These are phyloP conservation scores for Rousettus madagascariensis DNA, from an alignment of 2,797 vertebrate species.

Conservation along the genomic window DNA sequence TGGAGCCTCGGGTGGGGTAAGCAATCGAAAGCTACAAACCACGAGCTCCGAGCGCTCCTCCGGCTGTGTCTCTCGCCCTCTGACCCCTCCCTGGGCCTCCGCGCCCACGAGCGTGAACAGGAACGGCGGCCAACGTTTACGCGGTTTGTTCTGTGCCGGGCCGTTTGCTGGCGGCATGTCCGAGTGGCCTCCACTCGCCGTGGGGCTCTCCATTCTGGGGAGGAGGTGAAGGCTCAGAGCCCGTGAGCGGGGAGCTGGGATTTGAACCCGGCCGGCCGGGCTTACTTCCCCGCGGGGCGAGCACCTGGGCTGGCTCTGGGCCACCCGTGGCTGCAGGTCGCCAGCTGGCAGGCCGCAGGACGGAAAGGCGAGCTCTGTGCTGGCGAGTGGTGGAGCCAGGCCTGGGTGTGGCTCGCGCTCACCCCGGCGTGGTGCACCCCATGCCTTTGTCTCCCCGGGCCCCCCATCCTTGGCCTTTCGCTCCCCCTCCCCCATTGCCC, in stretches of 20 bases:
- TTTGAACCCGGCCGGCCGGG: not conserved
- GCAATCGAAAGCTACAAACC: not conserved
- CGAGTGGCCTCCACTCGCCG: not conserved
- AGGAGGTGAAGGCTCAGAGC: not conserved
- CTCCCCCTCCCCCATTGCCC: slow-evolving; percentile 73
- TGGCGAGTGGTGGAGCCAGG: not conserved
- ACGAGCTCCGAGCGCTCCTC: not conserved
- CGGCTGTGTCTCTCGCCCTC: not conserved
- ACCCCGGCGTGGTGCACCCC: not conserved
- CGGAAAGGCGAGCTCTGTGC: rapidly evolving
- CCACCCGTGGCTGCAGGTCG: not conserved
- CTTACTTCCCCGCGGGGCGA: not conserved
- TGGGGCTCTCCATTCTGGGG: not conserved
- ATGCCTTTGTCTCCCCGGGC: not conserved
- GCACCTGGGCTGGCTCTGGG: not conserved
- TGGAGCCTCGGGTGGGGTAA: not conserved
- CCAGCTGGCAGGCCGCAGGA: rapidly evolving
- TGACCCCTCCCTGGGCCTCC: not conserved
- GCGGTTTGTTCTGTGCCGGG: rapidly evolving
- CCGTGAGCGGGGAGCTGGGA: not conserved
- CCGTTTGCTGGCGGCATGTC: rapidly evolving
- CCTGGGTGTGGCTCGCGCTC: not conserved
- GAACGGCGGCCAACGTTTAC: rapidly evolving
- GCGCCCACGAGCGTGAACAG: rapidly evolving
- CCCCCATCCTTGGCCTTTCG: not conserved